These are phyloP conservation scores for Eilema depressum DNA, from an alignment of 2,888 invertebrate genomes.

Conservation along the genomic window DNA sequence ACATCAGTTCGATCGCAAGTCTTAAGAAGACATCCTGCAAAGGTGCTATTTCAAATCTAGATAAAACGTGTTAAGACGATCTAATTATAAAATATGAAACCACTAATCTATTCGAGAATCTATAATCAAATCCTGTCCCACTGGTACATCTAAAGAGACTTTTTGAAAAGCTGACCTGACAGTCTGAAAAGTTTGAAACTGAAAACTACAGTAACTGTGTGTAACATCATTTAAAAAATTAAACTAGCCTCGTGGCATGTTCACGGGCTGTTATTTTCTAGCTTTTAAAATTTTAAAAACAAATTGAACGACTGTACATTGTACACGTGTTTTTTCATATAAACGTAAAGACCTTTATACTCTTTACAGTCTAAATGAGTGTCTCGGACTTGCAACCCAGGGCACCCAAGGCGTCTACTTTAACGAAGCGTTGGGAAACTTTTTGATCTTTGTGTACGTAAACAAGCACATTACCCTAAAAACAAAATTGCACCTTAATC, in stretches of 20 bases:
- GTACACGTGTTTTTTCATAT: conserved; percentile 33
- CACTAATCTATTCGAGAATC: too few species aligned
- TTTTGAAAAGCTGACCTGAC: neutral
- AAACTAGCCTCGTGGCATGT: neutral
- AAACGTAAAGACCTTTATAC: conserved; percentile 49
- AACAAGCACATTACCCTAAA: conserved; percentile 59
- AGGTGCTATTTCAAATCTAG: too few species aligned
- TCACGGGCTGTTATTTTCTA: neutral
- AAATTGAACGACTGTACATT: conserved; percentile 29
- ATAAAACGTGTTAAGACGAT: too few species aligned
- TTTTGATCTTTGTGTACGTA: conserved; percentile 74
- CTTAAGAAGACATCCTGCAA: too few species aligned
- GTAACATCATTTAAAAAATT: neutral
- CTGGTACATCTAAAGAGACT: neutral
- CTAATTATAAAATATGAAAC: too few species aligned
- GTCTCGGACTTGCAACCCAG: conserved; percentile 72
- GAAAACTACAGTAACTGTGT: neutral
- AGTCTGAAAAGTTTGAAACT: too few species aligned
- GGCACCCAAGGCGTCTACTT: conserved; percentile 74
- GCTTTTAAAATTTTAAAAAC: conserved; percentile 10
- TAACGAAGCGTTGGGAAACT: conserved; percentile 77
- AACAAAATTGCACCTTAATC: conserved; percentile 54
- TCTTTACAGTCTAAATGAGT: conserved; percentile 65
- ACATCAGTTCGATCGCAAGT: too few species aligned
- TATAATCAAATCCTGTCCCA: neutral